These are phyloP conservation scores for Drosophila kurseongensis DNA, from an alignment of 1,140 invertebrate genomes.

Conservation along the genomic window DNA sequence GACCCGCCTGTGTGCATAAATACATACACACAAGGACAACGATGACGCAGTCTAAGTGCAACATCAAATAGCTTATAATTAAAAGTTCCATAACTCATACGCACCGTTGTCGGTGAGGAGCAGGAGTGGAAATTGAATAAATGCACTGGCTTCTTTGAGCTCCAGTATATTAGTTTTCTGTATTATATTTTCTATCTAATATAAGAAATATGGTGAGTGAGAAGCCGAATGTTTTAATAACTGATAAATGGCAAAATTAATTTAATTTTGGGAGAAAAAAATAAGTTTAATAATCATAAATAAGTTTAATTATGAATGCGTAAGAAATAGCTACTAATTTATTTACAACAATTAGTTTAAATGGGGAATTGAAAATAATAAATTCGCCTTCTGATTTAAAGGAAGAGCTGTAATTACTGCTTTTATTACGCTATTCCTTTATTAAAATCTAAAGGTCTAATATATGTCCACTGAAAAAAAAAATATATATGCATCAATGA, in stretches of 20 bases:
- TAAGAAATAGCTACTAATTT: too few species aligned
- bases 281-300: background rate
- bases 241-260: background rate
- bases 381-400: too few species aligned
- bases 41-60: slow-evolving; percentile 56
- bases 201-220: background rate
- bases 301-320: too few species aligned
- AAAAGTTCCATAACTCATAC: slow-evolving; percentile 57
- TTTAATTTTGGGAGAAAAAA: background rate
- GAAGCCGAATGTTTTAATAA: background rate
- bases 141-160: slow-evolving; percentile 4
- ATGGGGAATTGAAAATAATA: too few species aligned
- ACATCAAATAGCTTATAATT: slow-evolving; percentile 66
- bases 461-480: too few species aligned
- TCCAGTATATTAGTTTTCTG: background rate
- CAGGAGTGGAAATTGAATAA: slow-evolving; percentile 30
- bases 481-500: too few species aligned
- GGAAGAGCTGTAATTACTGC: too few species aligned
- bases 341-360: too few species aligned
- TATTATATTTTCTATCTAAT: background rate
- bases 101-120: slow-evolving; percentile 23
- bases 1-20: slow-evolving; percentile 17
- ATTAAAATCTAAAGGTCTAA: too few species aligned
- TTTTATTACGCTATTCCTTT: too few species aligned
- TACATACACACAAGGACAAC: slow-evolving; percentile 35